Evolutionary conservation across 2,888 invertebrate species (phyloP).

Genomic region (Drosophila borealis): DNA sequence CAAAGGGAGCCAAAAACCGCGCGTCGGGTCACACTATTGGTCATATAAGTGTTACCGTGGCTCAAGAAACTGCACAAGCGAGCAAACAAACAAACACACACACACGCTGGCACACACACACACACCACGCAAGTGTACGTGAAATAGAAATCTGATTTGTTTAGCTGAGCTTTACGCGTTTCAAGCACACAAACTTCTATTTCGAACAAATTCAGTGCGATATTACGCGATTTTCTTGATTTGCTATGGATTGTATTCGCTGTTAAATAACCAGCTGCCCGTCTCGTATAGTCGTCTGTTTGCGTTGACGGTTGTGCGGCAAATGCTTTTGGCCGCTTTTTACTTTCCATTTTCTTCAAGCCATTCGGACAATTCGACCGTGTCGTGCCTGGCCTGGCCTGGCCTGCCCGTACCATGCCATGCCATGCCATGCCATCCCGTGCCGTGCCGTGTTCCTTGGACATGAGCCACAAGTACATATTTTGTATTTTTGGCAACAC

Average conservation of each 20-base stretch:
- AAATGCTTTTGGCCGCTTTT: constrained; percentile 65
- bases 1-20: constrained; percentile 16
- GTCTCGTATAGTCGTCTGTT: constrained; percentile 61
- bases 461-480: constrained; percentile 28
- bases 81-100: not conserved
- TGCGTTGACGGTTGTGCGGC: constrained; percentile 71
- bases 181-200: not conserved
- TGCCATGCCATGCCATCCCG: not conserved
- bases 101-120: constrained; percentile 9
- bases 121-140: constrained; percentile 1
- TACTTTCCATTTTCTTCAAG: constrained; percentile 73
- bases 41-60: constrained; percentile 7
- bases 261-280: constrained; percentile 16
- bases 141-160: constrained; percentile 12
- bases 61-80: not conserved
- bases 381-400: constrained; percentile 7
- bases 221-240: constrained; percentile 9
- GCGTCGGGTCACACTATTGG: constrained; percentile 14
- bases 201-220: not conserved
- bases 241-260: constrained; percentile 1
- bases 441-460: constrained; percentile 32
- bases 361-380: constrained; percentile 25
- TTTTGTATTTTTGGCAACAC: constrained; percentile 53
- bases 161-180: constrained; percentile 8
- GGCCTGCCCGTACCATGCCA: not conserved